These are phyloP conservation scores for Neodiprion pinetum DNA, from an alignment of 1,140 invertebrate species.

Conservation along the genomic window DNA sequence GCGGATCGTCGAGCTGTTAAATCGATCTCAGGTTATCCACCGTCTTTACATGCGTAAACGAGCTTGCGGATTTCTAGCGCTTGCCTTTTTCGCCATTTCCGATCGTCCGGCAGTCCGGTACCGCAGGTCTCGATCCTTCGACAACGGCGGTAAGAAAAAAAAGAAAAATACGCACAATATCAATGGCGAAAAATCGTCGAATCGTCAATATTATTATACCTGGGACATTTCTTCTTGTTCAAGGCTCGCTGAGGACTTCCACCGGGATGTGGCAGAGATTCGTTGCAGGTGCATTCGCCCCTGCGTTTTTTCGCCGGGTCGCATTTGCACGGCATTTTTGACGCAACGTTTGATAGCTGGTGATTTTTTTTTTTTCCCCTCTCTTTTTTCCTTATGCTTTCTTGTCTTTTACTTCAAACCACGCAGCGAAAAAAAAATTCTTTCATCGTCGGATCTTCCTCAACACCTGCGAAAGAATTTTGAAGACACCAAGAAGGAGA, in stretches of 20 bases:
- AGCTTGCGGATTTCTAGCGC: background rate
- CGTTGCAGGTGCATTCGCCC: conserved; percentile 3
- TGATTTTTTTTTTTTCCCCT: too few species aligned
- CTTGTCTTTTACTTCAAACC: too few species aligned
- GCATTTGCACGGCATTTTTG: conserved; percentile 19
- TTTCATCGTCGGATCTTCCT: too few species aligned
- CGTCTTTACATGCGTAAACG: background rate
- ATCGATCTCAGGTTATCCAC: background rate
- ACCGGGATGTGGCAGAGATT: background rate
- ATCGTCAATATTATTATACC: background rate
- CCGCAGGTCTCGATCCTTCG: conserved; percentile 1
- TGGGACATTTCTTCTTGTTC: background rate
- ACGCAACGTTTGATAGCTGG: background rate
- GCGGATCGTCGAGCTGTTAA: background rate
- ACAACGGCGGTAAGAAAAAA: background rate
- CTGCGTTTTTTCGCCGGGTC: background rate
- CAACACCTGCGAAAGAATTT: too few species aligned
- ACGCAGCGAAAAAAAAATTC: background rate
- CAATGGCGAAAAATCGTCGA: background rate
- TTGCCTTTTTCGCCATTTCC: background rate
- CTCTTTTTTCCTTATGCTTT: too few species aligned
- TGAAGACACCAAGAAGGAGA: too few species aligned
- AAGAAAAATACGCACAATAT: background rate
- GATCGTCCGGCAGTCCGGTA: background rate
- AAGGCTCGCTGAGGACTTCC: background rate